Evolutionary conservation across 2,888 invertebrate species (phyloP), one percentile per base, ranked within the genome.

Genomic region (Leptopterna dolabrata): DNA sequence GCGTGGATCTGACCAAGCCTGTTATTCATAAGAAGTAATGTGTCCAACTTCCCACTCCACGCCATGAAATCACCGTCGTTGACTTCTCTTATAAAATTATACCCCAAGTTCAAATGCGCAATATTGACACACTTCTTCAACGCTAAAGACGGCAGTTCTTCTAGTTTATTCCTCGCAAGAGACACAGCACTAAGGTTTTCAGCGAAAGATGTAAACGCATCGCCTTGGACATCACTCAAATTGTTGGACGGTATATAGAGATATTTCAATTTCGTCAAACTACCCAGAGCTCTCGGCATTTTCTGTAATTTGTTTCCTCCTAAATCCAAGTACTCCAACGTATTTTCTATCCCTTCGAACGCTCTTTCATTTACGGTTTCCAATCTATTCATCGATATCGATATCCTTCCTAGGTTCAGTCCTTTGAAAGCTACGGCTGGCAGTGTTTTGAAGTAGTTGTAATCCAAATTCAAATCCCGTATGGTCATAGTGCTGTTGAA

Each of bases 21-120:
- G 92, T 97, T 97, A 92, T 97, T 97, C 89, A 96, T 94, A 90
- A 97, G 93, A 90, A 97, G 94, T 88, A 97, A 93, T 90, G 96
- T 97, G 91, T 95, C 95, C 86, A 97, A 93, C 90, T 95, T 95
- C 87, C 93, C 93, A 41, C 96, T 96, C 97, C 97, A 97, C 88
- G 94, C 94, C 13, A 93, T 92, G 91, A 97, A 96, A 91, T 97
- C 96, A 89, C 95, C 95, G 88, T 95, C 88, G 71, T 41, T 85
- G n/a, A 90, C 87, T 81, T 96, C 95, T 89, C 94, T 93, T 91
- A 97, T 96, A 91, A 95, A 95, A 92, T 97, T 97, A 92, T 97
- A 97, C 89, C 96, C 97, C 91, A 97, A 94, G 92, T 97, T 97
- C 90, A 97, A 94, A 92, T 97, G 97, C 16, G 96, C 94, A 87